A percentile compares a stretch with the other conserved stretches of the same genome.
Evolutionary conservation across 2,797 vertebrate species (phyloP).

Genomic region (Varecia variegata): DNA sequence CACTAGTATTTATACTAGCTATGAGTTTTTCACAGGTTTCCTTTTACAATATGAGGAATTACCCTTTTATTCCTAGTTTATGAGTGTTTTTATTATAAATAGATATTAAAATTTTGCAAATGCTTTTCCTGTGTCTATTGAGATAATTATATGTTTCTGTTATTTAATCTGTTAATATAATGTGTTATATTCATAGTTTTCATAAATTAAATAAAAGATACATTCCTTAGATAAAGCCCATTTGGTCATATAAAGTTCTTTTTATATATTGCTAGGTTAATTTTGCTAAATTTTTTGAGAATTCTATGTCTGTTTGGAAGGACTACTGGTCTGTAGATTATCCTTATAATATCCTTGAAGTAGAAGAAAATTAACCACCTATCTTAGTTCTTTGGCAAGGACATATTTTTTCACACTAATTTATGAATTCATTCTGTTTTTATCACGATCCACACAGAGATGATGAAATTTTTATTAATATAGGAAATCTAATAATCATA

Average conservation of each 20-base stretch:
- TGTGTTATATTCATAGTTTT: background rate
- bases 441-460: background rate
- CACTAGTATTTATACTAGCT: background rate
- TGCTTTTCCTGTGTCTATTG: background rate
- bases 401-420: background rate
- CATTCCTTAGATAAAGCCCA: background rate
- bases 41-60: background rate
- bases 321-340: background rate
- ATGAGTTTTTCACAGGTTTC: background rate
- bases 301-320: background rate
- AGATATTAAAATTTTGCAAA: background rate
- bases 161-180: background rate
- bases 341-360: background rate
- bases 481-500: background rate
- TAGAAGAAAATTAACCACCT: constrained; percentile 8
- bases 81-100: background rate
- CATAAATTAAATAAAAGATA: background rate
- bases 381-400: background rate
- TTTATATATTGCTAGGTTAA: background rate
- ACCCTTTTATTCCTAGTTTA: background rate
- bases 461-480: background rate
- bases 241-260: background rate
- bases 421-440: constrained; percentile 51
- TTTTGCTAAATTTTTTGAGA: background rate
- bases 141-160: background rate